Evolutionary conservation across 2,888 invertebrate species (phyloP).

Genomic region (Subacronicta megacephala): DNA sequence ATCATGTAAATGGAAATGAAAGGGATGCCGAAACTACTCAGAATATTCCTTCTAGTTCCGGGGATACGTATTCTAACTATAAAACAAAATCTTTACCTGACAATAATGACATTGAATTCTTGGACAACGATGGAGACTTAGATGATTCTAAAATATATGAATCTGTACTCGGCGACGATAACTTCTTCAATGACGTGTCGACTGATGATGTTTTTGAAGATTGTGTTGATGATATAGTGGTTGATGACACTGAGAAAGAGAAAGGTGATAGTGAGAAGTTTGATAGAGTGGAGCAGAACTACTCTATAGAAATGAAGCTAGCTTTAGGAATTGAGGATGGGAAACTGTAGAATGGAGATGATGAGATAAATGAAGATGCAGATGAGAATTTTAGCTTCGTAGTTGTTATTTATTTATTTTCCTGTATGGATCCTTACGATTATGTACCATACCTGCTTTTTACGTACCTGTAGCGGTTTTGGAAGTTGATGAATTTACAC

Average conservation of each 20-base stretch:
- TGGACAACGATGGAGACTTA: conserved; percentile 8
- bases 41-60: conserved; percentile 24
- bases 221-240: conserved; percentile 68
- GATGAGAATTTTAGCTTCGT: conserved; percentile 2
- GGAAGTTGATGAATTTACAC: too few species aligned
- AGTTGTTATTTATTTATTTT: not conserved
- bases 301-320: conserved; percentile 83
- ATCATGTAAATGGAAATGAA: not conserved
- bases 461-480: not conserved
- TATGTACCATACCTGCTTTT: too few species aligned
- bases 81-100: conserved; percentile 3
- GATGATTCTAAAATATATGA: conserved; percentile 31
- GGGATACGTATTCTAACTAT: conserved; percentile 3
- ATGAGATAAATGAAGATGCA: too few species aligned
- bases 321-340: conserved; percentile 72
- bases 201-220: conserved; percentile 77
- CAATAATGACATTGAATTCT: conserved; percentile 12
- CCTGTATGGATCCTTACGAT: not conserved
- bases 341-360: conserved; percentile 25
- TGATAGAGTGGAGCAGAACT: conserved; percentile 71
- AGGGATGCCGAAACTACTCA: not conserved
- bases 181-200: conserved; percentile 34
- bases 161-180: conserved; percentile 32
- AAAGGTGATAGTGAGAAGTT: conserved; percentile 50
- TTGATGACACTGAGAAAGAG: conserved; percentile 23